Conservation (phyloP, 2,797 vertebrate species). For the Thripadectes ignobilis region DNA sequence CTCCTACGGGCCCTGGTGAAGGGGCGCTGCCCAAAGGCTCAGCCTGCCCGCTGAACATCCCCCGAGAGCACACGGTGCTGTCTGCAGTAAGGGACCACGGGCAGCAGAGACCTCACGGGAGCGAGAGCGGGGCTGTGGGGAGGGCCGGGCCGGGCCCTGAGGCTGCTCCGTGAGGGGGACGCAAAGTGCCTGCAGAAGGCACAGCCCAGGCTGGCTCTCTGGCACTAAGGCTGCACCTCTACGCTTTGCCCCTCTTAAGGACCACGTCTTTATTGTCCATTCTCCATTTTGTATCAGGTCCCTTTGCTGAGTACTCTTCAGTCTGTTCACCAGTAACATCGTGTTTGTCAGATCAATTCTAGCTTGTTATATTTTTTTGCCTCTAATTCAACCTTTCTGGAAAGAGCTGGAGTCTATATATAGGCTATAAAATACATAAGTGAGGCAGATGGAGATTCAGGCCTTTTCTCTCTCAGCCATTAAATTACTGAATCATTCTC, state of each 20-base stretch:
- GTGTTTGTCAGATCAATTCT: not conserved
- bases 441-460: constrained; percentile 43
- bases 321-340: not conserved
- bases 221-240: not conserved
- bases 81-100: not conserved
- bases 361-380: not conserved
- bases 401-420: constrained; percentile 33
- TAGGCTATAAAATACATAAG: constrained; percentile 39
- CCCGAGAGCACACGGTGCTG: accelerated
- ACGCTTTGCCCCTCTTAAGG: accelerated
- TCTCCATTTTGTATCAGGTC: not conserved
- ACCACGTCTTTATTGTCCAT: not conserved
- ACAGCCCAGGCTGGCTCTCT: not conserved
- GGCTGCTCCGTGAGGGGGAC: no score
- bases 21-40: accelerated
- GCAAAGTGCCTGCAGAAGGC: not conserved
- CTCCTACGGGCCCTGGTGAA: not conserved
- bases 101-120: not conserved
- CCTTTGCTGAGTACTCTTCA: not conserved
- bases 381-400: constrained; percentile 29
- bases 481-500: constrained; percentile 16
- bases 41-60: not conserved
- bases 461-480: not conserved
- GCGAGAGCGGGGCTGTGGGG: no score
- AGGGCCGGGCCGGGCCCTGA: not conserved